Percentiles rank a stretch among this genome's conserved stretches.
These are phyloP conservation scores for Rhopalosiphum maidis DNA, from an alignment of 1,140 invertebrate species.

Conservation along the genomic window DNA sequence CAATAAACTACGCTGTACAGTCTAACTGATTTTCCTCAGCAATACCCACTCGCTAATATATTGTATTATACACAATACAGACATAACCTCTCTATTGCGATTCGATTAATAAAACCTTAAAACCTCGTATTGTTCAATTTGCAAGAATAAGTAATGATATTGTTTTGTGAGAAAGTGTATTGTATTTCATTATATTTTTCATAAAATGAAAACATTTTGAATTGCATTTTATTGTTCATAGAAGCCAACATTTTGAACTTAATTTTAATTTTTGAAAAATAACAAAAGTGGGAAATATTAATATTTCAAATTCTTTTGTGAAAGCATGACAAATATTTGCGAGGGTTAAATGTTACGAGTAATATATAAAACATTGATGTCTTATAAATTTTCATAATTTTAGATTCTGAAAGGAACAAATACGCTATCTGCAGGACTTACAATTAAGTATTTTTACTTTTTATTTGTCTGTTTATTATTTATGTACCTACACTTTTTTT, in stretches of 20 bases:
- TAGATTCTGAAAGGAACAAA: neutral
- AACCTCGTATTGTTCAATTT: slow-evolving; percentile 1
- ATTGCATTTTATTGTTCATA: neutral
- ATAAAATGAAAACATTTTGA: neutral
- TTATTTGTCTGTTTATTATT: neutral
- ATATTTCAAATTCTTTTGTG: neutral
- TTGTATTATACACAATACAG: neutral
- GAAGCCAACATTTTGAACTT: neutral
- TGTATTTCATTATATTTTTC: neutral
- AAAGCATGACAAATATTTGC: neutral
- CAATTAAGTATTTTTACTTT: too few species aligned
- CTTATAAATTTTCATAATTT: neutral
- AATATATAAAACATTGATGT: neutral
- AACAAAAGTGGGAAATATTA: neutral
- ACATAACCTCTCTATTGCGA: neutral
- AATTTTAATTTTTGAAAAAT: neutral
- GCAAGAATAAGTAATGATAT: neutral
- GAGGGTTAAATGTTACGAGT: neutral
- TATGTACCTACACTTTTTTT: neutral
- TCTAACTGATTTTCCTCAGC: neutral
- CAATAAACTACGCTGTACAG: neutral
- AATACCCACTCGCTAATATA: neutral
- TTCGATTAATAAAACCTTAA: neutral
- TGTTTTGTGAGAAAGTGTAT: neutral
- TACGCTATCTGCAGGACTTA: too few species aligned